Evolutionary conservation across 2,888 invertebrate genomes (phyloP).

Genomic region (Drosophila affinis): DNA sequence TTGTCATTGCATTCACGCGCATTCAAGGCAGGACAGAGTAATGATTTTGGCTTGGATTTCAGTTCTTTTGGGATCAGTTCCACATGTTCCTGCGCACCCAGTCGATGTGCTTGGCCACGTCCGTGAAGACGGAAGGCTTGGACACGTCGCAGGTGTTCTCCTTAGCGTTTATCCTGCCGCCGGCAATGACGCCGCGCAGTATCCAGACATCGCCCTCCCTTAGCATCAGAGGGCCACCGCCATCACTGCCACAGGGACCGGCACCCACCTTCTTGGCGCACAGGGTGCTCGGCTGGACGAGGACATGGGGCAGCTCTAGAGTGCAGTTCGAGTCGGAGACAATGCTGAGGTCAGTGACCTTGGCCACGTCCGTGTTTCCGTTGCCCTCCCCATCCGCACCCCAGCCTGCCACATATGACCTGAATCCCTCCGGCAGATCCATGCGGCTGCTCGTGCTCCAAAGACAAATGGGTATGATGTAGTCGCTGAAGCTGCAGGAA

Average conservation of each 20-base stretch:
- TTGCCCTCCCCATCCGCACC: slow-evolving; percentile 81
- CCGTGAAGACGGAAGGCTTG: slow-evolving; percentile 87
- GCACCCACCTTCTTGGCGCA: slow-evolving; percentile 81
- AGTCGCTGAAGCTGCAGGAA: slow-evolving; percentile 58
- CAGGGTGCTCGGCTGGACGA: slow-evolving; percentile 73
- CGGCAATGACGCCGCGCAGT: slow-evolving; percentile 85
- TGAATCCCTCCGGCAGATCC: slow-evolving; percentile 79
- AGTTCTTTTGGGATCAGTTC: slow-evolving; percentile 31
- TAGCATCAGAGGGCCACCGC: slow-evolving; percentile 86
- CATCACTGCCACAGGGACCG: slow-evolving; percentile 85
- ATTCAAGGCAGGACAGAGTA: neutral
- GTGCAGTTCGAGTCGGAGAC: slow-evolving; percentile 85
- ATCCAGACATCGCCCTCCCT: slow-evolving; percentile 82
- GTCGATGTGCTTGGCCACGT: slow-evolving; percentile 85
- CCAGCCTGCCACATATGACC: slow-evolving; percentile 86
- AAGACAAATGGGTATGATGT: slow-evolving; percentile 79
- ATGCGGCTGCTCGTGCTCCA: slow-evolving; percentile 76
- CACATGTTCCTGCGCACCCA: slow-evolving; percentile 84
- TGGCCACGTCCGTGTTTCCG: slow-evolving; percentile 80
- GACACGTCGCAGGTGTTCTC: slow-evolving; percentile 85
- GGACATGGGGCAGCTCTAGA: slow-evolving; percentile 79
- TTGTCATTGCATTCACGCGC: neutral
- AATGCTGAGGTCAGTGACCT: slow-evolving; percentile 84
- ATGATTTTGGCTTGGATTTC: neutral
- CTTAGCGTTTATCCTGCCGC: slow-evolving; percentile 72